Conservation (phyloP, 2,888 invertebrate species). For the Mechanitis messenoides region DNA sequence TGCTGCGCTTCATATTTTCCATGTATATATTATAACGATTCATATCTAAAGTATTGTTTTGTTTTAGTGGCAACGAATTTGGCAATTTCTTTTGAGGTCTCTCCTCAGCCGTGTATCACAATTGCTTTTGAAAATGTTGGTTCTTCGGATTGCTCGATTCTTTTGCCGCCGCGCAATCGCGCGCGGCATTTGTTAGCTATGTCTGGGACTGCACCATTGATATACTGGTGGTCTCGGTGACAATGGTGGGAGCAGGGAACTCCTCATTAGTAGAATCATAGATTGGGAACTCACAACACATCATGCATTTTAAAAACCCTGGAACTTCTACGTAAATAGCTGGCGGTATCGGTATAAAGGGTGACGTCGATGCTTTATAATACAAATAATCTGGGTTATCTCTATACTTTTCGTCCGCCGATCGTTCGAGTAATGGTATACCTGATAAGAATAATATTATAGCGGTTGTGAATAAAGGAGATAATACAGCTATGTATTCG, state of each 20-base stretch:
- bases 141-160: constrained; percentile 45
- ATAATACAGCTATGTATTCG: constrained; percentile 91
- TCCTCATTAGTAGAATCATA: constrained; percentile 86
- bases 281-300: constrained; percentile 93
- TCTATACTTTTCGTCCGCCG: constrained; percentile 91
- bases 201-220: constrained; percentile 82
- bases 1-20: constrained; percentile 63
- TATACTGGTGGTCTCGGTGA: constrained; percentile 83
- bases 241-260: constrained; percentile 77
- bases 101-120: constrained; percentile 71
- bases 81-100: constrained; percentile 61
- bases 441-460: constrained; percentile 94
- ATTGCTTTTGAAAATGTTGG: constrained; percentile 56
- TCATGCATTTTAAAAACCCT: constrained; percentile 84
- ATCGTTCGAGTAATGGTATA: constrained; percentile 90
- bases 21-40: constrained; percentile 65
- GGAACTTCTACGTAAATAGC: constrained; percentile 92
- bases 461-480: constrained; percentile 90
- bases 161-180: constrained; percentile 62
- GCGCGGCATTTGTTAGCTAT: constrained; percentile 79
- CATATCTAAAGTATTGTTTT: constrained; percentile 68
- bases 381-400: constrained; percentile 90
- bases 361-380: constrained; percentile 92
- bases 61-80: constrained; percentile 66
- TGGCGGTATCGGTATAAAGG: constrained; percentile 91